Evolutionary conservation across 2,797 vertebrate genomes (phyloP), one percentile per base, ranked within the genome.

Genomic region (Dipus sagitta): DNA sequence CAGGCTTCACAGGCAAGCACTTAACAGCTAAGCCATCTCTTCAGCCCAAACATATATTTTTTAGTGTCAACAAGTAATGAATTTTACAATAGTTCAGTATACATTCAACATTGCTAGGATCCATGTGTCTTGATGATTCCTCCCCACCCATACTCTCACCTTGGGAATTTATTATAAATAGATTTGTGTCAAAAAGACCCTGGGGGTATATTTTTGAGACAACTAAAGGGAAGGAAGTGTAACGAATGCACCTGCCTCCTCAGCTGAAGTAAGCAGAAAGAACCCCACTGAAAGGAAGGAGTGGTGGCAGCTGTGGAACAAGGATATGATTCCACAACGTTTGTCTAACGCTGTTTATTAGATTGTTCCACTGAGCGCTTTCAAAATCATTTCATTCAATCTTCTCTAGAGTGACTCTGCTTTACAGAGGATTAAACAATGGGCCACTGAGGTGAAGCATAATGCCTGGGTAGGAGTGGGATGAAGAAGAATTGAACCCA

Each of bases 91-190:
- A 60, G 23, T 84, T n/a, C 34, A 81, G 68, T 92, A 78, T 67
- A 62, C 28, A 72, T 90, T 76, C 54, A 13, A 86, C 77, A 86
- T 90, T 30, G 13, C 28, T 54, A 10, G 2, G 24, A 14, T 12
- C 38, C 28, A 83, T 76, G 67, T 76, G 67, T 76, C 28, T 92
- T 91, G 47, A 62, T 90, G 78, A 93, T 81, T 84, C 90, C n/a
- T 81, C 30, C 23, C 15, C 94, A 18, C n/a, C 34, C 84, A 65
- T 82, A 52, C 6, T 85, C 42, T 88, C 18, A 75, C 32, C 30
- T 54, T 76, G 86, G 67, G 42, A n/a, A 90, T 1, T 67, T 88
- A 20, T 18, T 85, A 32, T 87, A 92, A 76, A 74, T 93, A 38
- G 28, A 79, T 88, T 91, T 92, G 20, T n/a, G 76, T 77, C 15